Evolutionary conservation across 2,888 invertebrate genomes (phyloP).

Genomic region (Rhamphomyia laevipes): DNA sequence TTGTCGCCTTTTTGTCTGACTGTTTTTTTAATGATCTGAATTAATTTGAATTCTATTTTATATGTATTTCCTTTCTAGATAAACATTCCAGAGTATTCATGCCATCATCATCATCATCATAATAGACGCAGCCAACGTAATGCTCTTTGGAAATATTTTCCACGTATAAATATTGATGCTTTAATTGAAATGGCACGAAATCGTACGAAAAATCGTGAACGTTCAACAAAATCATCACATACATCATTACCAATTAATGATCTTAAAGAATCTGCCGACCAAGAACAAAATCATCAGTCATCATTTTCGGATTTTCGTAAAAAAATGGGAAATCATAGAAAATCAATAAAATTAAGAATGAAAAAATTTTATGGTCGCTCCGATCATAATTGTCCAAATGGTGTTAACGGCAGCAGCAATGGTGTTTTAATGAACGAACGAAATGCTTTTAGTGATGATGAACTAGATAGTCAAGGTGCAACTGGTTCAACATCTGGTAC

Average conservation of each 20-base stretch:
- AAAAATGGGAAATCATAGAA: slow-evolving; percentile 24
- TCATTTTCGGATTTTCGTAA: slow-evolving; percentile 22
- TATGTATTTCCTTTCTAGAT: slow-evolving; percentile 18
- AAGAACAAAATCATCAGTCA: slow-evolving; percentile 11
- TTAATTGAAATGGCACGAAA: slow-evolving; percentile 21
- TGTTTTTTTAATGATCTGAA: too few species aligned
- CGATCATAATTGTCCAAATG: too few species aligned
- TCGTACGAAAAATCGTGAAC: neutral
- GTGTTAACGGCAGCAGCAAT: too few species aligned
- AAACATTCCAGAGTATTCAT: slow-evolving; percentile 18
- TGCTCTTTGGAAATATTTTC: slow-evolving; percentile 23
- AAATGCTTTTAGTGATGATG: slow-evolving; percentile 14
- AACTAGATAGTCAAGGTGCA: slow-evolving; percentile 13
- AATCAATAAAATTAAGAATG: slow-evolving; percentile 25
- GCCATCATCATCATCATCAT: slow-evolving; percentile 9
- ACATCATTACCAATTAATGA: neutral
- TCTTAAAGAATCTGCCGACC: neutral
- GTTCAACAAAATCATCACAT: neutral
- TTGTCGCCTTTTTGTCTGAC: too few species aligned
- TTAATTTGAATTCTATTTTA: too few species aligned
- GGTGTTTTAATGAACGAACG: slow-evolving; percentile 6
- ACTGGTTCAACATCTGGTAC: slow-evolving; percentile 10
- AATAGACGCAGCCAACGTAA: slow-evolving; percentile 9
- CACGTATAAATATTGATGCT: slow-evolving; percentile 22
- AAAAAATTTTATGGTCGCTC: slow-evolving; percentile 18